Evolutionary conservation across 1,140 invertebrate species (phyloP).

Genomic region (Contarinia nasturtii): DNA sequence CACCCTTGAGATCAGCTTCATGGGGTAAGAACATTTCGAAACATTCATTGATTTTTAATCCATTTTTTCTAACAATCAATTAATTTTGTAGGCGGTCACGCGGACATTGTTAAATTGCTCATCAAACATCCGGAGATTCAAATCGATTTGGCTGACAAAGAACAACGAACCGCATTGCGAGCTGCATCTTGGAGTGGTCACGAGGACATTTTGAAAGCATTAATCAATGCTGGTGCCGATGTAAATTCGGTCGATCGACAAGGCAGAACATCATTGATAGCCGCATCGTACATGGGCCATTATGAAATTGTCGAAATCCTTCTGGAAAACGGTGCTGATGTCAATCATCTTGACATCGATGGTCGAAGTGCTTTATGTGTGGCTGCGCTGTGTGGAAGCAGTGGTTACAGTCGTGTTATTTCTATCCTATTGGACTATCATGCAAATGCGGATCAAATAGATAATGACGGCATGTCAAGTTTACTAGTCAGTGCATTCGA

Average conservation of each 20-base stretch:
- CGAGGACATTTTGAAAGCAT: constrained; percentile 52
- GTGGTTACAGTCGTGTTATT: constrained; percentile 54
- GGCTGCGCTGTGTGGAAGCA: constrained; percentile 76
- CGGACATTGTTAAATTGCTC: constrained; percentile 68
- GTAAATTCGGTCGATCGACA: constrained; percentile 72
- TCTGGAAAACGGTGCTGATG: constrained; percentile 65
- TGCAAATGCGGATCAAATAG: constrained; percentile 74
- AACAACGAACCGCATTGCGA: constrained; percentile 49
- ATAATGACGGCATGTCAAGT: constrained; percentile 84
- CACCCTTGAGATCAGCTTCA: constrained; percentile 67
- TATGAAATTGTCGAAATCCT: constrained; percentile 78
- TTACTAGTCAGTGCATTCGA: constrained; percentile 87
- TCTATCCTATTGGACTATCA: constrained; percentile 61
- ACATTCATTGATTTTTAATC: too few relatives aligned
- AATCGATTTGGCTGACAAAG: constrained; percentile 52
- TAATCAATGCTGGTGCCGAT: constrained; percentile 44
- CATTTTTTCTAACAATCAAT: too few relatives aligned
- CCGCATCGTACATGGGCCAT: constrained; percentile 78
- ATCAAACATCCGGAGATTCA: constrained; percentile 54
- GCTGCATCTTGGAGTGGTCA: constrained; percentile 77
- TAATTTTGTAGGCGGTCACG: constrained; percentile 39
- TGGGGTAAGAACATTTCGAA: constrained; percentile 37
- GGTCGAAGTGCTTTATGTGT: constrained; percentile 82
- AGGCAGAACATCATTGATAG: constrained; percentile 76
- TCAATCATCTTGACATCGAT: constrained; percentile 72